A percentile compares a stretch with the other conserved stretches of the same genome.
These are phyloP conservation scores for Melanostoma mellinum DNA, from an alignment of 2,888 invertebrate genomes.

Conservation along the genomic window DNA sequence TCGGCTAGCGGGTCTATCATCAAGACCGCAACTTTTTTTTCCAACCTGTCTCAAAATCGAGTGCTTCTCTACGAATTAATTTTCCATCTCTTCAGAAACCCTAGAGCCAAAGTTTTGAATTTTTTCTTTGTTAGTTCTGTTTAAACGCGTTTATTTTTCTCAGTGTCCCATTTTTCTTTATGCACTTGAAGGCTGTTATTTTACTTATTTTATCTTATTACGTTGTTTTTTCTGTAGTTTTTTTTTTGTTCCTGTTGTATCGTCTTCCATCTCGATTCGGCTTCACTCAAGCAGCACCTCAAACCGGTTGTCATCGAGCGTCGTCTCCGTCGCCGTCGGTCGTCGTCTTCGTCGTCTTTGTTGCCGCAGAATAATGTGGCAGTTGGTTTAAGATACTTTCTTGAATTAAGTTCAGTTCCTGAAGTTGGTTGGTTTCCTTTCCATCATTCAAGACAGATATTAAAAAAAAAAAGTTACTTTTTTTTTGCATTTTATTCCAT, in stretches of 20 bases:
- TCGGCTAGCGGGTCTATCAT: no score
- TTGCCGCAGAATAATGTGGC: slow-evolving; percentile 37
- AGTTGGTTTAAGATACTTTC: slow-evolving; percentile 54
- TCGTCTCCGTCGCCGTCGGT: slow-evolving; percentile 23
- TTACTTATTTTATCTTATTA: slow-evolving; percentile 61
- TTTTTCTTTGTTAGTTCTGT: no score
- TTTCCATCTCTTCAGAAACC: no score
- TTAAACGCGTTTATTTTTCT: background rate
- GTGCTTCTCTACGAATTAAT: no score
- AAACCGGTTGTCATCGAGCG: slow-evolving; percentile 53
- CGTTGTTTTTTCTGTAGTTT: slow-evolving; percentile 16
- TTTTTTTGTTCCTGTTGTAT: slow-evolving; percentile 25
- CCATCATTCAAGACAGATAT: slow-evolving; percentile 10
- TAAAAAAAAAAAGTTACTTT: slow-evolving; percentile 4
- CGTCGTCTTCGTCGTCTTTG: background rate
- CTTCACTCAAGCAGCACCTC: slow-evolving; percentile 66
- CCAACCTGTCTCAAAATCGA: no score
- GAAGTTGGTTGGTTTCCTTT: slow-evolving; percentile 55
- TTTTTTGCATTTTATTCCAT: slow-evolving; percentile 27
- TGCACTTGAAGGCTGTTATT: slow-evolving; percentile 56
- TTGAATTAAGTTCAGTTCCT: slow-evolving; percentile 57
- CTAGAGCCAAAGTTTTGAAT: no score
- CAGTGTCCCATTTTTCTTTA: slow-evolving; percentile 30
- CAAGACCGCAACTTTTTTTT: no score
- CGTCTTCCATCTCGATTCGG: slow-evolving; percentile 56